Evolutionary conservation across 2,797 vertebrate genomes (phyloP), one percentile per base, ranked within the genome.

Genomic region (Sparidentex hasta): DNA sequence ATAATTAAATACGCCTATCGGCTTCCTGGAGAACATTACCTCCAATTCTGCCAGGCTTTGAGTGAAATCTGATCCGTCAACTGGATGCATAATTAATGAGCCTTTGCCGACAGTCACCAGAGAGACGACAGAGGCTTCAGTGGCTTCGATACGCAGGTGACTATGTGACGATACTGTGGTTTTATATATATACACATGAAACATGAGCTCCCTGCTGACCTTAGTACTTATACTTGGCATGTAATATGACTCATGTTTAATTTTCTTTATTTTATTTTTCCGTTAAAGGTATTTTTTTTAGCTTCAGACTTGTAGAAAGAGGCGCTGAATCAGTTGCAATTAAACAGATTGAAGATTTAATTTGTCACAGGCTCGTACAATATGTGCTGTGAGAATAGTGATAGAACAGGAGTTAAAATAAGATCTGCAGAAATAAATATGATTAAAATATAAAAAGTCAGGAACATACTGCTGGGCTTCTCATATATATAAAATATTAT

Each of bases 71-170:
- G 41, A 65, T 59, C 56, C 29, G 50, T 61, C 27, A 61, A 1
- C 23, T 46, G 8, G 21, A 61, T 71, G n/a, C 46, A 71, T 59
- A 62, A 78, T 85, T 56, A 71, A 65, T 43, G 4, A 81, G 29
- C n/a, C 3, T 66, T 70, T 21, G 27, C 21, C 61, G 27, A 64
- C 23, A 38, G 12, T 23, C 55, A 55, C 11, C 9, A 43, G 59
- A 52, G 27, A 76, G 16, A 65, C 48, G 7, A 9, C 12, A 54
- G 41, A 62, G 33, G 5, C 55, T 11, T 3, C 25, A 56, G 23
- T 16, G 11, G 47, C 48, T 48, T 38, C 38, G 41, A 48, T 23
- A 44, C 51, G 33, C 50, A 14, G 58, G 13, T 58, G 18, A 17
- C 23, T 17, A 25, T 16, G 20, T 44, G 23, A 38, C 38, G 33